Base-by-base conservation (phyloP, 2,797 vertebrate species). In the Premnoplex brunnescens region DNA sequence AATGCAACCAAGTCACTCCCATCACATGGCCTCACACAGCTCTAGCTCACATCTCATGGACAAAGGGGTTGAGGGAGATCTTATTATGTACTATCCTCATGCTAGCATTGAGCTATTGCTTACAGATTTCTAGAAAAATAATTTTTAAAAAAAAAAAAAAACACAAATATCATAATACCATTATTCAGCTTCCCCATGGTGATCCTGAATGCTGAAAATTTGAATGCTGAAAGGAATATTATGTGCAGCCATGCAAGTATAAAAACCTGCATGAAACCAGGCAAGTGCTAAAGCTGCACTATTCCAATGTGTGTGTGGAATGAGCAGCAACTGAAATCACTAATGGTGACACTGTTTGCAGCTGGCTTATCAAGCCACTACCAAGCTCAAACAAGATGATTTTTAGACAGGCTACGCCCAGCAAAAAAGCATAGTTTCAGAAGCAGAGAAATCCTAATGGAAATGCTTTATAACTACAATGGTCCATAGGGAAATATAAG, bases 231-330 rank as follows among this genome's bases (percentile, higher is more conserved):
- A 79, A 86, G 48, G n/a, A 85, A 43, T 75, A 77, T 58, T 49
- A 19, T 9, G 54, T 75, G 84, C 78, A 85, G 84, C 54, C 5
- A 0, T 59, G 77, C 77, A 69, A 52, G 24, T 15, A 86, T 16
- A 81, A 95, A 91, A 93, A 69, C 59, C 63, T 67, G 37, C 60
- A 39, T 9, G 52, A 87, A 82, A 88, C 56, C 60, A 90, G 71
- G 52, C 6, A 0, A 93, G 68, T 9, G 0, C 23, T 81, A 71
- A 85, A 89, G 59, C 94, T 75, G 59, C 20, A 5, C 44, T 28
- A 8, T 39, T 74, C 34, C 68, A 77, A 23, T 1, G 0, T 5
- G 39, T 7, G 14, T 12, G 16, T 28, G 46, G 41, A 89, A 76
- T 12, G n/a, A 88, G 59, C 87, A 72, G 78, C 81, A 59, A 7